Evolutionary conservation across 2,797 vertebrate genomes (phyloP), one percentile per base, ranked within the genome.

Genomic region (Neosilurus hyrtlii): DNA sequence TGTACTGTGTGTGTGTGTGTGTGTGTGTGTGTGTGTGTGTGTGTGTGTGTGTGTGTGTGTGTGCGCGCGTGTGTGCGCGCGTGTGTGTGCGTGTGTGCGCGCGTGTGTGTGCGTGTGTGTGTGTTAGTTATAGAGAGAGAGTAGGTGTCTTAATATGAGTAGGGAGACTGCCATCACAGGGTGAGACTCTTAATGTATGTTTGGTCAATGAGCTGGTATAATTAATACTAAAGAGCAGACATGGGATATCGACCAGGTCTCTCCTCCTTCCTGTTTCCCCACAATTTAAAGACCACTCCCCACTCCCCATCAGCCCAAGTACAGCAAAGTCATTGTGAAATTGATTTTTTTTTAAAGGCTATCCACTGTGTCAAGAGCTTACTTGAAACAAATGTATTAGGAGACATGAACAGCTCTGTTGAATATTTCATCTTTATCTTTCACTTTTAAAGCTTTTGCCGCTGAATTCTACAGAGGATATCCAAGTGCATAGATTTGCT

Each of bases 171-270:
- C 84, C 67, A 78, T 88, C 35, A 80, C 37, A 80, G 72, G 89
- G 79, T 70, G 77, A 80, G 84, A 85, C 82, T 72, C 75, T 87
- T 90, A 89, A 90, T 89, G 88, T 85, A 79, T 88, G 86, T 86
- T 86, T 91, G 89, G 92, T 92, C 89, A 90, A 89, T 91, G 87
- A 87, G 79, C 79, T 68, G 68, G 72, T 87, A 86, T 93, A 91
- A 93, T 91, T 93, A 91, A 92, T 90, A 89, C 82, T 71, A 84
- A 86, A 82, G 83, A 87, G 74, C 59, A 51, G 73, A 72, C 67
- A 90, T 91, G 76, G 92, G 91, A 88, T 91, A 91, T 92, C 89
- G 88, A 93, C 92, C 56, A 83, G 73, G 61, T 73, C 49, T 56
- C 80, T 22, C 24, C 70, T 54, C 43, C 56, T 61, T 66, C 14